Base-by-base conservation (phyloP, 2,888 invertebrate genomes). In the Vesta saturnalis region DNA sequence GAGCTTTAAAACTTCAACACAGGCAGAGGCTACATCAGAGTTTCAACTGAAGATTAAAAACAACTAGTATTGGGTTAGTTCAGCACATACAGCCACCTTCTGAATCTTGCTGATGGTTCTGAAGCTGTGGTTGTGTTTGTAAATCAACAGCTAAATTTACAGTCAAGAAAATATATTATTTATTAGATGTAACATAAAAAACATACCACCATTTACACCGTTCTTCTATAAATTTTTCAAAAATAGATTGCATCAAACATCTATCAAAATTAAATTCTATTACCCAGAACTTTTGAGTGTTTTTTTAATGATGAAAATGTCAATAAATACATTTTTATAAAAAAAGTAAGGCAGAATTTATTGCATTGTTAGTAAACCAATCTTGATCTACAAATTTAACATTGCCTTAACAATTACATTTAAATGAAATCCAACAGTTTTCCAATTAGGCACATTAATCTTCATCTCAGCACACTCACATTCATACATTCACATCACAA, bases 61-160 rank as follows among this genome's bases (percentile, higher is more conserved):
- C 59, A 70, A 75, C 71, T 71, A 71, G 65, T 69, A 67, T 65
- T 73, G 69, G n/a, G 63, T 72, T 69, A 73, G 77, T 82, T 90
- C 88, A 94, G 88, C 94, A 94, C 86, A 92, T 92, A 85, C 94
- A 94, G 82, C 93, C 92, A 78, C 93, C 90, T 85, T 93, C 93
- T 82, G 90, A 90, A 83, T 93, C 93, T 80, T 89, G 90, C 82
- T 91, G 91, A 84, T 93, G 92, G 76, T 90, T 91, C 83, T 92
- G 91, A 86, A 92, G 89, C 78, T 92, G 90, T 75, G 91, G 90
- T 85, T 93, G 93, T 77, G 92, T 92, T 88, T 93, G 93, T 78
- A 93, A 86, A 83, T 93, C 93, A 85, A 94, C 93, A 85, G 93
- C 93, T 93, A 57, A 55, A 39, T 68, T n/a, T 55, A 47, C 22